Percentiles rank a stretch among this genome's conserved stretches.
phyloP scores from a whole-genome alignment of 37 sponge, comb jelly and placozoan species.

The Halichondria panicea region DNA sequence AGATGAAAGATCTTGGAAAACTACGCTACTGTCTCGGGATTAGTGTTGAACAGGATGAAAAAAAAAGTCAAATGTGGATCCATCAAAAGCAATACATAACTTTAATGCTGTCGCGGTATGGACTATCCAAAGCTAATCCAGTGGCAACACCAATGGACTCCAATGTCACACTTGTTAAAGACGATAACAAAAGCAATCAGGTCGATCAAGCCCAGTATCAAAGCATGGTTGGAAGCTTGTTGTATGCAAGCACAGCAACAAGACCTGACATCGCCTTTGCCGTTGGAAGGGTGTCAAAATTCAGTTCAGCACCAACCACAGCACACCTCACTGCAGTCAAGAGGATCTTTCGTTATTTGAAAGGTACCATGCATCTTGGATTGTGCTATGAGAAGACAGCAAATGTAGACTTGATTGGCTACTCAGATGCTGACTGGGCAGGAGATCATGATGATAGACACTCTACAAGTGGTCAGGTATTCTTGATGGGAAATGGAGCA shows the following conservation, averaged over 20 bases:
- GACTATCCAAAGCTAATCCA: conserved; percentile 42
- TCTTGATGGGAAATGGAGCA: conserved; percentile 41
- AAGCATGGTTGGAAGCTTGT: conserved; percentile 57
- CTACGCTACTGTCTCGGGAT: conserved; percentile 57
- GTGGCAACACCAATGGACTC: conserved; percentile 40
- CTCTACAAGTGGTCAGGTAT: conserved; percentile 58
- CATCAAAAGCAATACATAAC: conserved; percentile 51
- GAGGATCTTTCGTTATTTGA: conserved; percentile 50
- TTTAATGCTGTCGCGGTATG: too few species aligned
- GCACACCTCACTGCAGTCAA: conserved; percentile 56
- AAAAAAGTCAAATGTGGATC: conserved; percentile 1
- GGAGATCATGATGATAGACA: conserved; percentile 43
- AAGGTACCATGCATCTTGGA: conserved; percentile 26
- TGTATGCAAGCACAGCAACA: conserved; percentile 35
- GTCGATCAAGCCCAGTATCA: conserved; percentile 43
- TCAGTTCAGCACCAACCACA: conserved; percentile 30
- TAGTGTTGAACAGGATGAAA: conserved; percentile 22
- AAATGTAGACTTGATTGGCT: conserved; percentile 38
- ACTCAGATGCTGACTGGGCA: conserved; percentile 65
- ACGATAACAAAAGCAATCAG: conserved; percentile 54
- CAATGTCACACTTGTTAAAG: conserved; percentile 31
- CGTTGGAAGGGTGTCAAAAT: conserved; percentile 50
- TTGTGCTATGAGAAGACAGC: conserved; percentile 17
- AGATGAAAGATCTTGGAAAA: conserved; percentile 63
- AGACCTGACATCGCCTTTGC: conserved; percentile 53